phyloP scores from a whole-genome alignment of 2,113 vertebrate species.

The Tursiops truncatus region DNA sequence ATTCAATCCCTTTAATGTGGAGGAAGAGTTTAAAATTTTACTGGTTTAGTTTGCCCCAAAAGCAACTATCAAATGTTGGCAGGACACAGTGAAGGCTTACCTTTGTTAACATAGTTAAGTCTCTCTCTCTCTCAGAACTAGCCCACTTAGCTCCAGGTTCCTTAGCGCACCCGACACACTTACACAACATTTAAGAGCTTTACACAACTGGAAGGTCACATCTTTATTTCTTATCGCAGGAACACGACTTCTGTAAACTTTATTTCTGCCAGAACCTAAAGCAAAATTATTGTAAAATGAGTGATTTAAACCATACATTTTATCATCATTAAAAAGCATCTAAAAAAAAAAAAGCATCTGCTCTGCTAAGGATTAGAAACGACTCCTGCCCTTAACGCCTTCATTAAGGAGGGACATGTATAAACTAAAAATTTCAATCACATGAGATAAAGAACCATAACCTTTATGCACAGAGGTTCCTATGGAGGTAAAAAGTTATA shows the following conservation, averaged over 20 bases:
- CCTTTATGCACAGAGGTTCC: not conserved
- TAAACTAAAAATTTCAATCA: not conserved
- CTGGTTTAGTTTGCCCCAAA: not conserved
- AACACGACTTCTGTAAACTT: constrained; percentile 86
- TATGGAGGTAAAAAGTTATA: not conserved
- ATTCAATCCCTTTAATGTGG: constrained; percentile 88
- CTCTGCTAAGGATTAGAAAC: not conserved
- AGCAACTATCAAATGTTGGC: not conserved
- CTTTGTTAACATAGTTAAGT: constrained; percentile 91
- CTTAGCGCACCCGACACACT: constrained; percentile 87
- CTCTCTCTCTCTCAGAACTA: constrained; percentile 91
- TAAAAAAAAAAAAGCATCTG: not conserved
- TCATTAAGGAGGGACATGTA: not conserved
- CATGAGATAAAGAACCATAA: not conserved
- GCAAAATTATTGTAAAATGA: constrained; percentile 56
- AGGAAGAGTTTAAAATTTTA: constrained; percentile 46
- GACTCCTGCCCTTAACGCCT: not conserved
- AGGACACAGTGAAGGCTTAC: constrained; percentile 80
- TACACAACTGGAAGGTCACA: constrained; percentile 92
- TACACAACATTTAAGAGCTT: constrained; percentile 91
- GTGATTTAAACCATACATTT: not conserved
- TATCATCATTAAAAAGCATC: constrained; percentile 1
- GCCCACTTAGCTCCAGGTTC: constrained; percentile 91
- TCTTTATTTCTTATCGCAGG: constrained; percentile 92
- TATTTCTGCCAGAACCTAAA: constrained; percentile 84